phyloP scores from a whole-genome alignment of 2,888 invertebrate species.

The Melipona beecheii region DNA sequence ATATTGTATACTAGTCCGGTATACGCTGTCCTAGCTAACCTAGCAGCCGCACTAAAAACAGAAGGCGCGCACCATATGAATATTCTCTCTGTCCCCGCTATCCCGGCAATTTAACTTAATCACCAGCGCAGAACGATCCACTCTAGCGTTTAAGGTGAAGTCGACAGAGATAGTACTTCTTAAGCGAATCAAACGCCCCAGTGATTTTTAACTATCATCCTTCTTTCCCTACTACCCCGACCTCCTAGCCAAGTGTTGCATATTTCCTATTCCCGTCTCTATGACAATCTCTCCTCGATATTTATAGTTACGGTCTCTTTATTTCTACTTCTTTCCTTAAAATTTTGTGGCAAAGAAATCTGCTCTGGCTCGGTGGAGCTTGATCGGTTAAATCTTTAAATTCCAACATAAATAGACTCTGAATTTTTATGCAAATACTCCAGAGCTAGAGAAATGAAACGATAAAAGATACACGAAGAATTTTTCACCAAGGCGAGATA shows the following conservation, averaged over 20 bases:
- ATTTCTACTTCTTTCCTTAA: not conserved
- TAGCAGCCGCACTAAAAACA: slow-evolving; percentile 59
- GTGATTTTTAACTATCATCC: slow-evolving; percentile 52
- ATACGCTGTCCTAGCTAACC: slow-evolving; percentile 80
- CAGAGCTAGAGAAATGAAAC: not conserved
- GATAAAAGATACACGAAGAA: not conserved
- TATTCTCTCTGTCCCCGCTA: slow-evolving; percentile 24
- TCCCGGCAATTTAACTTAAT: slow-evolving; percentile 61
- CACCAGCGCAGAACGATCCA: slow-evolving; percentile 62
- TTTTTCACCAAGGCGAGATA: not conserved
- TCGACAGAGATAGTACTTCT: slow-evolving; percentile 68
- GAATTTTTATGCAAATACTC: not conserved
- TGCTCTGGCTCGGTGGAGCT: not conserved
- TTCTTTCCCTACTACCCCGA: slow-evolving; percentile 4
- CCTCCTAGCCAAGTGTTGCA: slow-evolving; percentile 16
- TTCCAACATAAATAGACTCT: not conserved
- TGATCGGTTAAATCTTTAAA: not conserved
- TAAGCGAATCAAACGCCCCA: slow-evolving; percentile 76
- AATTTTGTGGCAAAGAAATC: not conserved
- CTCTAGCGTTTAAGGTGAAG: slow-evolving; percentile 71
- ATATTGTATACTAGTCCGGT: slow-evolving; percentile 81
- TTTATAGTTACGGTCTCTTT: slow-evolving; percentile 26
- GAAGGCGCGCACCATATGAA: slow-evolving; percentile 38
- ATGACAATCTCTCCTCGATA: slow-evolving; percentile 1
- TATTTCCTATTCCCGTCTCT: slow-evolving; percentile 1